Conservation (phyloP, 2,888 invertebrate genomes). For the Endomychus coccineus region DNA sequence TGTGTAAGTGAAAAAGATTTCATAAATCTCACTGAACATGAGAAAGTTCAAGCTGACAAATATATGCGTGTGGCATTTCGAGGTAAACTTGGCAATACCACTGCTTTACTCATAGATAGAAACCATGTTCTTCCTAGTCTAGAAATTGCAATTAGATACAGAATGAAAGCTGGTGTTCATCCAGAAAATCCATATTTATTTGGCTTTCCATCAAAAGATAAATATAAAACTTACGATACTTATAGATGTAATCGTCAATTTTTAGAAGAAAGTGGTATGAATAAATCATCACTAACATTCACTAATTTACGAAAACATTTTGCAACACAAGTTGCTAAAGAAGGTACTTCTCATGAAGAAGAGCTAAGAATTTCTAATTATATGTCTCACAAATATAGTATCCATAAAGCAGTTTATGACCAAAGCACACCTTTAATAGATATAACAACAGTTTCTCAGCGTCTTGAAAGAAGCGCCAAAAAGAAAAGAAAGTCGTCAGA, state of each 20-base stretch:
- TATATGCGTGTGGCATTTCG: not conserved
- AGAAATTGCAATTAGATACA: not conserved
- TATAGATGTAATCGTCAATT: not conserved
- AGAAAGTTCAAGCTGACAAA: conserved; percentile 1
- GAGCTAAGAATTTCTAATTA: not conserved
- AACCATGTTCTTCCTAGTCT: not conserved
- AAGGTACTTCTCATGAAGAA: not conserved
- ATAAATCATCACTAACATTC: not conserved
- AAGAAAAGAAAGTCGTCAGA: no score
- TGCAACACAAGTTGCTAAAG: conserved; percentile 1
- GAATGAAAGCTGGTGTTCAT: not conserved
- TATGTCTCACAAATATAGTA: conserved; percentile 2
- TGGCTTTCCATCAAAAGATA: conserved; percentile 1
- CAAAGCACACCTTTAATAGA: not conserved
- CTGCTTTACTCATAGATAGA: conserved; percentile 1
- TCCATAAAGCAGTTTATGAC: conserved; percentile 1
- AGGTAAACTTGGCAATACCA: conserved; percentile 1
- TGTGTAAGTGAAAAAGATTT: not conserved
- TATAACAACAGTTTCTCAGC: conserved; percentile 1
- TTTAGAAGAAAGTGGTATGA: not conserved
- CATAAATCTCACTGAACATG: not conserved
- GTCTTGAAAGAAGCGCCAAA: not conserved
- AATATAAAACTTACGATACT: not conserved
- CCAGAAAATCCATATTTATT: not conserved
- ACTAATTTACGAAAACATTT: conserved; percentile 2